phyloP scores from a whole-genome alignment of 2,888 invertebrate genomes.

The Tinea pellionella region DNA sequence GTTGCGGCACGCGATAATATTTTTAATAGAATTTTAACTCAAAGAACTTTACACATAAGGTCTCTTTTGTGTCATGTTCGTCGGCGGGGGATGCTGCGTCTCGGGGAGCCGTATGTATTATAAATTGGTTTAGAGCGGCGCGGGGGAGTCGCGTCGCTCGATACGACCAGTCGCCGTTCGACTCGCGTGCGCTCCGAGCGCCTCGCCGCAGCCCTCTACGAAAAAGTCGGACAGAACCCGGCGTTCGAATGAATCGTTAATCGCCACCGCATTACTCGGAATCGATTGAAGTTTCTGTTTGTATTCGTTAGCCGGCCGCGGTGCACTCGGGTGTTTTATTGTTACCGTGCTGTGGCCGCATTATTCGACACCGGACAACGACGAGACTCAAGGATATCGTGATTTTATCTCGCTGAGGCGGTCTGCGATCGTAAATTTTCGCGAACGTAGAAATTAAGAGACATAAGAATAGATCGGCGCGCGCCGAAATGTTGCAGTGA shows the following conservation, averaged over 20 bases:
- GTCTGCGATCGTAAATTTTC: conserved; percentile 9
- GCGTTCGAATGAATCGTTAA: background rate
- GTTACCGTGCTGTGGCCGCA: background rate
- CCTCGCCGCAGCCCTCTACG: background rate
- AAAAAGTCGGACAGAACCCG: conserved; percentile 6
- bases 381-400: conserved; percentile 8
- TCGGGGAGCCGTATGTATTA: conserved; percentile 55
- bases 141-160: conserved; percentile 58
- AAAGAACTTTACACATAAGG: conserved; percentile 21
- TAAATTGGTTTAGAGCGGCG: conserved; percentile 67
- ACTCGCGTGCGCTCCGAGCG: conserved; percentile 29
- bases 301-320: background rate
- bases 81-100: conserved; percentile 61
- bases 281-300: conserved; percentile 4
- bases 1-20: conserved; percentile 49
- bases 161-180: conserved; percentile 54
- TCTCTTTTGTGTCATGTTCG: conserved; percentile 25
- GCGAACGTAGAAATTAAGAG: conserved; percentile 1
- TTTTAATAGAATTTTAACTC: conserved; percentile 21
- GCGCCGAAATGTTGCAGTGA: conserved; percentile 13
- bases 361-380: background rate
- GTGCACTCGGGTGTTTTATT: background rate
- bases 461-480: conserved; percentile 10
- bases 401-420: conserved; percentile 9
- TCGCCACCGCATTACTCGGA: conserved; percentile 3